phyloP scores from a whole-genome alignment of 2,888 invertebrate genomes.

The Caenorhabditis imperialis region DNA sequence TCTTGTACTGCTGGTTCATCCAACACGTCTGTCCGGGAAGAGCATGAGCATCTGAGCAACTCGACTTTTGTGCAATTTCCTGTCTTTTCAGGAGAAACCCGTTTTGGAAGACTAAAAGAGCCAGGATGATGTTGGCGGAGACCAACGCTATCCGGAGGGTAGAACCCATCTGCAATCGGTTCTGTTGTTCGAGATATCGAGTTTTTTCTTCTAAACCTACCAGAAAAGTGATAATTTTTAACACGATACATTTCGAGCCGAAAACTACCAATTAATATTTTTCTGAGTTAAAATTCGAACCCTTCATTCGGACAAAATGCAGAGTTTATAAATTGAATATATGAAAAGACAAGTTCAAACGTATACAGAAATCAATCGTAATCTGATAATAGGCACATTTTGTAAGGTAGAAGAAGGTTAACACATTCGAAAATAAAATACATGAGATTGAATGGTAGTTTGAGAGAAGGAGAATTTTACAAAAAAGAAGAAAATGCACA shows the following conservation, averaged over 20 bases:
- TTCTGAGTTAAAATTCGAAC: background rate
- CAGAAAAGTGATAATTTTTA: no score
- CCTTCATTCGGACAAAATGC: no score
- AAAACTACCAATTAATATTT: background rate
- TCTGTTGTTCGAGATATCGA: slow-evolving; percentile 1
- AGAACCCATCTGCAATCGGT: no score
- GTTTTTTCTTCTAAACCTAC: background rate
- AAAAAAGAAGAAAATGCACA: background rate
- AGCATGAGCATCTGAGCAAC: slow-evolving; percentile 40
- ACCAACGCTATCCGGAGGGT: slow-evolving; percentile 18
- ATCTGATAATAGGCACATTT: no score
- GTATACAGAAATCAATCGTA: no score
- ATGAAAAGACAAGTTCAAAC: no score
- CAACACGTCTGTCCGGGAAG: slow-evolving; percentile 36
- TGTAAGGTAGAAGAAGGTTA: background rate
- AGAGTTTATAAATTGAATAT: no score
- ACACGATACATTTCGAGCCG: no score
- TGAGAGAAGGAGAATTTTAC: slow-evolving; percentile 10
- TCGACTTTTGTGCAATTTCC: slow-evolving; percentile 39
- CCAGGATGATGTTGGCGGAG: slow-evolving; percentile 36
- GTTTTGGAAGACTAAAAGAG: slow-evolving; percentile 73
- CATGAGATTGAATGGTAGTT: slow-evolving; percentile 3
- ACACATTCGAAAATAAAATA: background rate
- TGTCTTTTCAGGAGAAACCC: slow-evolving; percentile 75
- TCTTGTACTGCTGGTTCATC: slow-evolving; percentile 40